Evolutionary conservation across 1,140 invertebrate species (phyloP).

Genomic region (Leptopilina clavipes): DNA sequence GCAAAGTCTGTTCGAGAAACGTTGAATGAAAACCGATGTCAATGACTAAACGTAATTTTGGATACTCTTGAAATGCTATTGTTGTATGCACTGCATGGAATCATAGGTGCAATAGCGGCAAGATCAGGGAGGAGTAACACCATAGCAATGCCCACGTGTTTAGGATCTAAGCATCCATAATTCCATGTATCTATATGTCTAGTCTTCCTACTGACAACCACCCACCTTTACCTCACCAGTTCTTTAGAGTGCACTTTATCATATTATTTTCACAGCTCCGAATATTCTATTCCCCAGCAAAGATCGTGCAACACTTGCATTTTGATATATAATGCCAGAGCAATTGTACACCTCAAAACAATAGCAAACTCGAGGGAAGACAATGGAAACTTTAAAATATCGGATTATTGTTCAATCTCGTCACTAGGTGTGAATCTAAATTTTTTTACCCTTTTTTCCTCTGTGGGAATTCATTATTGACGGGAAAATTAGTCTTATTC

Average conservation of each 20-base stretch:
- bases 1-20: background rate
- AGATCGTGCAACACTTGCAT: slow-evolving; percentile 58
- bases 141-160: slow-evolving; percentile 45
- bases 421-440: background rate
- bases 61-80: slow-evolving; percentile 14
- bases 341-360: slow-evolving; percentile 25
- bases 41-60: slow-evolving; percentile 24
- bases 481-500: no score
- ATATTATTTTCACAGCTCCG: slow-evolving; percentile 30
- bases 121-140: slow-evolving; percentile 46
- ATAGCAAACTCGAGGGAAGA: slow-evolving; percentile 5
- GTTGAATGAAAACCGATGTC: slow-evolving; percentile 16
- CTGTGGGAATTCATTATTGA: no score
- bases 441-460: background rate
- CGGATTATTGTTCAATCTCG: background rate
- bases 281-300: slow-evolving; percentile 34
- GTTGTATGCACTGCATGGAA: background rate
- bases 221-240: slow-evolving; percentile 39
- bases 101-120: slow-evolving; percentile 11
- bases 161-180: slow-evolving; percentile 43
- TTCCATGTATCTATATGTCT: slow-evolving; percentile 47
- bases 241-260: background rate
- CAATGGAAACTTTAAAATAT: slow-evolving; percentile 24
- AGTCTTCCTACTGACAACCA: slow-evolving; percentile 37
- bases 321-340: slow-evolving; percentile 22